These are phyloP conservation scores for Thecocarcelia acutangulata DNA, from an alignment of 2,888 invertebrate genomes.

Conservation along the genomic window DNA sequence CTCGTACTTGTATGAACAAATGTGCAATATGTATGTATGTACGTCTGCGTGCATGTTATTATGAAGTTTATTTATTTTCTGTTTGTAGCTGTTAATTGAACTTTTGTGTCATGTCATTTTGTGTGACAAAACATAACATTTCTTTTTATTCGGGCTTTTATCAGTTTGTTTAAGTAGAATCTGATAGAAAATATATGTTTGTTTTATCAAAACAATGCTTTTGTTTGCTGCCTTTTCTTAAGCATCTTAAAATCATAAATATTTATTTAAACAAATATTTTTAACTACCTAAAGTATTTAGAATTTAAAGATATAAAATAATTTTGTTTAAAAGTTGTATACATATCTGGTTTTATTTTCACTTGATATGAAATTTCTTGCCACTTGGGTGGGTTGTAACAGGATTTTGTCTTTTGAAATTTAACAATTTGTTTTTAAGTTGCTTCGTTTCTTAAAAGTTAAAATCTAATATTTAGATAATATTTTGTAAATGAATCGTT, in stretches of 20 bases:
- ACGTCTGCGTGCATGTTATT: background rate
- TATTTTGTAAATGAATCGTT: background rate
- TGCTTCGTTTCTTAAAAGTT: slow-evolving; percentile 21
- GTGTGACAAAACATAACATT: slow-evolving; percentile 45
- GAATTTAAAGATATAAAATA: slow-evolving; percentile 20
- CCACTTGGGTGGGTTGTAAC: slow-evolving; percentile 35
- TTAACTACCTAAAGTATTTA: slow-evolving; percentile 48
- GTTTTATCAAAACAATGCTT: slow-evolving; percentile 27
- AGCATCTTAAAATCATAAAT: slow-evolving; percentile 64
- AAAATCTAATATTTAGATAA: slow-evolving; percentile 13
- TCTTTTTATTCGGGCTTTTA: slow-evolving; percentile 17
- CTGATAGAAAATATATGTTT: slow-evolving; percentile 35
- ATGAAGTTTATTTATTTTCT: slow-evolving; percentile 26
- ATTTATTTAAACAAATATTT: slow-evolving; percentile 41
- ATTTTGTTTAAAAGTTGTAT: background rate
- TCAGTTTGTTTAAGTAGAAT: slow-evolving; percentile 45
- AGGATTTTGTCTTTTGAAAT: slow-evolving; percentile 33
- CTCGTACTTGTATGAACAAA: background rate
- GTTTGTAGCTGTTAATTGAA: slow-evolving; percentile 54
- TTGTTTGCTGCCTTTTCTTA: slow-evolving; percentile 18
- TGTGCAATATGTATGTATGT: too few species aligned
- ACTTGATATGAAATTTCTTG: background rate
- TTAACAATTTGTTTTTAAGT: slow-evolving; percentile 28
- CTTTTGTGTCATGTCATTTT: slow-evolving; percentile 56
- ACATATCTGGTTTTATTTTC: background rate